Evolutionary conservation across 2,797 vertebrate genomes (phyloP).

Genomic region (Alfaro cultratus): DNA sequence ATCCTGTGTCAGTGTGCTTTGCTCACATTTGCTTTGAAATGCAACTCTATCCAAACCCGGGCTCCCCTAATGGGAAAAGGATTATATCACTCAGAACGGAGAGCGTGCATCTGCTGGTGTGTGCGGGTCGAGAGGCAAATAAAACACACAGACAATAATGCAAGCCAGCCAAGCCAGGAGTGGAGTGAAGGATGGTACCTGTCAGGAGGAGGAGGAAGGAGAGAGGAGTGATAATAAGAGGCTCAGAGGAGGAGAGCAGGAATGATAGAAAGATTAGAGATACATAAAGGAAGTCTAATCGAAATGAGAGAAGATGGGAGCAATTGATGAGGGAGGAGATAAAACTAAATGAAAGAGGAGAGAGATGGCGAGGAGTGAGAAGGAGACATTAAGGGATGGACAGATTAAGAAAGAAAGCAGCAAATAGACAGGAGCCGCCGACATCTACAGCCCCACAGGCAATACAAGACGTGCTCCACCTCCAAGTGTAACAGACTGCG

Average conservation of each 20-base stretch:
- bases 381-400: conserved; percentile 42
- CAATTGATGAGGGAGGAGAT: conserved; percentile 31
- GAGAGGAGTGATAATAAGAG: conserved; percentile 61
- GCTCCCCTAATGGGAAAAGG: conserved; percentile 48
- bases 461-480: conserved; percentile 52
- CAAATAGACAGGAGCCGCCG: conserved; percentile 53
- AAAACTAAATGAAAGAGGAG: conserved; percentile 35
- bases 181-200: conserved; percentile 71
- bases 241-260: conserved; percentile 34
- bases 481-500: conserved; percentile 27
- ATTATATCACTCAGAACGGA: conserved; percentile 46
- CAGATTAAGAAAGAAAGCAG: conserved; percentile 43
- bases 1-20: conserved; percentile 23
- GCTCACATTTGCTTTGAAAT: conserved; percentile 43
- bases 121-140: conserved; percentile 7
- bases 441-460: conserved; percentile 69
- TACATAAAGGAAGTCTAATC: conserved; percentile 63
- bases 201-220: conserved; percentile 58
- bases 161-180: conserved; percentile 38
- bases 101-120: conserved; percentile 5
- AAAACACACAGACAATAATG: conserved; percentile 19
- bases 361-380: conserved; percentile 27
- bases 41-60: conserved; percentile 51
- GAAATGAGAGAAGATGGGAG: conserved; percentile 50
- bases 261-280: conserved; percentile 62